Evolutionary conservation across 2,888 invertebrate genomes (phyloP), one percentile per base, ranked within the genome.

Genomic region (Hirtodrosophila alboralis): DNA sequence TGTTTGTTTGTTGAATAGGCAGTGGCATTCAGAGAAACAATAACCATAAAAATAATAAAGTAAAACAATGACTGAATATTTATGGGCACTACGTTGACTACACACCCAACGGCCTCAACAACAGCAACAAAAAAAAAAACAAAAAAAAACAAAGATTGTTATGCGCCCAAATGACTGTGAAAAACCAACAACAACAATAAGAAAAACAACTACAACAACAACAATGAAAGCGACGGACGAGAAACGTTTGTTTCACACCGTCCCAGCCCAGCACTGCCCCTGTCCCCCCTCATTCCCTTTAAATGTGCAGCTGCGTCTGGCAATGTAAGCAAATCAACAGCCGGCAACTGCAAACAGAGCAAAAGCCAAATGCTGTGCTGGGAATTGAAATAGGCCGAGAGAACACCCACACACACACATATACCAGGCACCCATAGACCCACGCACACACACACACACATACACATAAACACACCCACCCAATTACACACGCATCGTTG

Each of bases 1-100:
- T 21, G 18, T 23, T 6, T 23, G 5, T 6, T 8, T 23, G 23
- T 5, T 23, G 23, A 23, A 9, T 6, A 8, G 53, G 27, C 26
- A 28, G 26, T 21, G 44, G 63, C 53, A 38, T 67, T 68, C 69
- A 30, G 54, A 33, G 68, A 66, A 79, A 83, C 81, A 79, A 81
- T 84, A 83, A 79, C 81, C 81, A 84, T 84, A 84, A 81, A 84
- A 81, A 81, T 77, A 81, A 83, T 81, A 83, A 84, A 84, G 73
- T 83, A 84, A 81, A 84, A 80, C 83, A 84, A 84, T 76, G 78
- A 59, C 79, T 52, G 76, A 81, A 81, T 80, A 80, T 80, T 80
- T 80, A 80, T 80, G 79, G 79, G 38, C 71, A 68, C 70, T 63
- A 61, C 44, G 16, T 28, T 36, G 47, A 26, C 27, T 27, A 12